Base-by-base conservation (phyloP, 2,888 invertebrate species). In the Drosophila koepferae region DNA sequence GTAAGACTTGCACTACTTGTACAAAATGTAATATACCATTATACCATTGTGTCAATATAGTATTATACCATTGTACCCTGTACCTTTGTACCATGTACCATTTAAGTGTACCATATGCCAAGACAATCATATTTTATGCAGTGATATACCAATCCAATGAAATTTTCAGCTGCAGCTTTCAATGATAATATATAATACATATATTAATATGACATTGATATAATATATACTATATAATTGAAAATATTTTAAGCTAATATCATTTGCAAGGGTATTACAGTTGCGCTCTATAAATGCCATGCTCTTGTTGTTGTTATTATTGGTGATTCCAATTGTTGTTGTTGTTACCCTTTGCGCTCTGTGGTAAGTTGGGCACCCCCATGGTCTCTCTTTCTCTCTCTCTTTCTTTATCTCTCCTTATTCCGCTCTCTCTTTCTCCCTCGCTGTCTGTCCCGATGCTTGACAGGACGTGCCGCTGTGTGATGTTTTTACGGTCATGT, bases 401-500 rank as follows among this genome's bases (percentile, higher is more conserved):
- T 41, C n/a, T 40, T n/a, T 12, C 28, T 9, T 43, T 49, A 48
- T 40, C 9, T 18, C 28, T 40, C 49, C 34, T 23, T 1, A 38
- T 38, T 1, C 9, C 63, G 41, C 63, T 41, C 18, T n/a, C 20
- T 41, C 49, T 20, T n/a, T 3, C 40, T 28, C 77, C 62, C 64
- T 23, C 23, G 23, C 23, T 23, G 23, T 38, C 84, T 66, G 80
- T 59, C 53, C 36, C 61, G 46, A 23, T 36, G 43, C 55, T 16
- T 40, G 49, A 63, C 49, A 61, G 73, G 82, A 82, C 78, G 78
- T 74, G 80, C 80, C 41, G 82, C 82, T 79, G 78, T 69, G 81
- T 67, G 81, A 62, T 72, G 72, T 90, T 82, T 90, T 85, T 85
- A 79, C 89, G 89, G 89, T 90, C 81, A 73, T 85, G 89, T 88